These are phyloP conservation scores for Vesta saturnalis DNA, from an alignment of 2,888 invertebrate genomes.

Conservation along the genomic window DNA sequence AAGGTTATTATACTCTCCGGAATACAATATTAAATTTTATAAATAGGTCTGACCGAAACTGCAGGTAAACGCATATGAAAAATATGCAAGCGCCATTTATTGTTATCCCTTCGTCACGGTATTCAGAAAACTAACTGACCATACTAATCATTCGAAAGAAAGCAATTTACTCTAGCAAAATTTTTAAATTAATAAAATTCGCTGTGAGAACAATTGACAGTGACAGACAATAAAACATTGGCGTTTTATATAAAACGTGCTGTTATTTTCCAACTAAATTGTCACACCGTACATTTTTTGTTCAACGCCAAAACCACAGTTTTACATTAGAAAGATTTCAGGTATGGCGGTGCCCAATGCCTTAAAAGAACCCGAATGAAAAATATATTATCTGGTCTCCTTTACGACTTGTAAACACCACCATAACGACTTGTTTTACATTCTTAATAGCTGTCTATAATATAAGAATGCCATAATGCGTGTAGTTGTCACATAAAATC, in stretches of 20 bases:
- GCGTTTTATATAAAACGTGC: conserved; percentile 2
- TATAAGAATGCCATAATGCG: conserved; percentile 44
- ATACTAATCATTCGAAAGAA: conserved; percentile 41
- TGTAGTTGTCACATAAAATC: conserved; percentile 46
- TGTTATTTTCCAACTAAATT: conserved; percentile 19
- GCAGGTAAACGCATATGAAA: conserved; percentile 39
- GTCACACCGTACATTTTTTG: conserved; percentile 25
- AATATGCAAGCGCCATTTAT: conserved; percentile 43
- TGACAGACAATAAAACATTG: not conserved
- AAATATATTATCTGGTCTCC: conserved; percentile 50
- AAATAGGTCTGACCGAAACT: conserved; percentile 22
- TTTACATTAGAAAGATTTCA: conserved; percentile 39
- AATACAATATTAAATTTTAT: conserved; percentile 20
- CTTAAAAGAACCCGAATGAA: conserved; percentile 43
- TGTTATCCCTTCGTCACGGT: conserved; percentile 43
- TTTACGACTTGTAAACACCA: conserved; percentile 53
- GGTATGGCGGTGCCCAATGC: conserved; percentile 40
- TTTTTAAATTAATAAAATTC: not conserved
- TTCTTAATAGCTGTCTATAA: conserved; percentile 46
- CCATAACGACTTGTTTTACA: conserved; percentile 51
- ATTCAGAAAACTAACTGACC: conserved; percentile 45
- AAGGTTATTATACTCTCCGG: conserved; percentile 27
- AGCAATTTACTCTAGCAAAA: conserved; percentile 12
- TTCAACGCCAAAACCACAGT: conserved; percentile 37
- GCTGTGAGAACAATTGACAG: not conserved